Evolutionary conservation across 2,888 invertebrate genomes (phyloP), one percentile per base, ranked within the genome.

Genomic region (Empis livida): DNA sequence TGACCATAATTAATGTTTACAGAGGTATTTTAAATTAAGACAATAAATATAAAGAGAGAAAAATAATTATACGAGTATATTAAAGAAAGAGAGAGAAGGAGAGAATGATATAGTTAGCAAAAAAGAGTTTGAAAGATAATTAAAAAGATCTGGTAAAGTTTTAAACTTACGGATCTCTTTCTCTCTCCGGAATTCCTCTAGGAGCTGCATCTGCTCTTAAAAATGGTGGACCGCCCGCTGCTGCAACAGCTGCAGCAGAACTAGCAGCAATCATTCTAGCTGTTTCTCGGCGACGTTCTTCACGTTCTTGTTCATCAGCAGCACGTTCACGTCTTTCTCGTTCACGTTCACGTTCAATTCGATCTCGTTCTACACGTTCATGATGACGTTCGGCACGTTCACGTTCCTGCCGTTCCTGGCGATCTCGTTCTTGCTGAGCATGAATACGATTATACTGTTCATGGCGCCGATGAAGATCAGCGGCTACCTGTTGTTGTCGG

Each of bases 161-260:
- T n/a, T n/a, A n/a, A 40, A 62, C 67, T 63, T 61, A 67, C 66
- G 62, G 56, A 52, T 67, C 66, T 47, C 68, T 56, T 31, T 67
- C 66, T 11, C 67, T 20, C 9, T 67, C 66, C 16, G 66, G 62
- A 50, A 66, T 61, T 39, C 65, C 60, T 30, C 67, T 60, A 8
- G 65, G 63, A n/a, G 67, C 63, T 4, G 62, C 61, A 20, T 60
- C 20, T 1, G 63, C 56, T 45, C 67, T 58, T 49, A 63, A 61
- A 40, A 66, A 65, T 10, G 61, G 60, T 2, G 57, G 58, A 10
- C 58, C 61, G 1, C 54, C 55, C 10, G 56, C 56, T 10, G 54
- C 60, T 23, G 56, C 56, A 11, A 53, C 60, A 27, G 53, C 61
- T 10, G 52, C 55, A 10, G 51, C 57, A 38, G 50, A 52, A 51